Percentiles rank a stretch among this genome's conserved stretches.
phyloP scores from a whole-genome alignment of 2,797 vertebrate genomes.

The Bradypodion pumilum region DNA sequence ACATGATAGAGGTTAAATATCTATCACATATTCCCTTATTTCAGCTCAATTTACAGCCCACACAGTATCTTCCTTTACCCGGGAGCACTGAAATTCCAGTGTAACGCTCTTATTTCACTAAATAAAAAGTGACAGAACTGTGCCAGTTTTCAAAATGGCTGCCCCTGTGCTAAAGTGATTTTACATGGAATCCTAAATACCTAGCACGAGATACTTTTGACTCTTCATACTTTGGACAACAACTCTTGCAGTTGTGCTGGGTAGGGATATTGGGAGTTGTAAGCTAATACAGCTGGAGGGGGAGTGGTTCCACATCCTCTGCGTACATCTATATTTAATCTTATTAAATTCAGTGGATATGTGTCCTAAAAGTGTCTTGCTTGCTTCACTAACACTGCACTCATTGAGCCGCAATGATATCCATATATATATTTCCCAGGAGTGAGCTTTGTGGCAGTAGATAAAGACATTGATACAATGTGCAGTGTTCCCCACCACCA shows the following conservation, averaged over 20 bases:
- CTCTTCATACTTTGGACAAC: no score
- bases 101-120: background rate
- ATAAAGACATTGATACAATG: slow-evolving; percentile 28
- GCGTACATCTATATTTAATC: no score
- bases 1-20: no score
- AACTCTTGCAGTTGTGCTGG: no score
- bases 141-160: background rate
- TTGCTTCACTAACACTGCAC: background rate
- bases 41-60: no score
- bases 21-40: no score
- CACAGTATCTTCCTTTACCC: no score
- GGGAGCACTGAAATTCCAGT: no score
- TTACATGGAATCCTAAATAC: background rate
- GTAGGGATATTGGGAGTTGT: background rate
- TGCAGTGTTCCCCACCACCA: slow-evolving; percentile 46
- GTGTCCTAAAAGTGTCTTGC: background rate
- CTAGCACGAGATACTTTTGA: background rate
- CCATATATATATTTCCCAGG: background rate
- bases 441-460: slow-evolving; percentile 16
- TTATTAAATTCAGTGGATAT: no score
- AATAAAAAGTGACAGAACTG: background rate
- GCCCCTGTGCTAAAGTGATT: background rate
- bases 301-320: no score
- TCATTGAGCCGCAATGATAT: background rate
- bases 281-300: no score